These are phyloP conservation scores for Ctenopoma kingsleyae DNA, from an alignment of 2,797 vertebrate genomes.

Conservation along the genomic window DNA sequence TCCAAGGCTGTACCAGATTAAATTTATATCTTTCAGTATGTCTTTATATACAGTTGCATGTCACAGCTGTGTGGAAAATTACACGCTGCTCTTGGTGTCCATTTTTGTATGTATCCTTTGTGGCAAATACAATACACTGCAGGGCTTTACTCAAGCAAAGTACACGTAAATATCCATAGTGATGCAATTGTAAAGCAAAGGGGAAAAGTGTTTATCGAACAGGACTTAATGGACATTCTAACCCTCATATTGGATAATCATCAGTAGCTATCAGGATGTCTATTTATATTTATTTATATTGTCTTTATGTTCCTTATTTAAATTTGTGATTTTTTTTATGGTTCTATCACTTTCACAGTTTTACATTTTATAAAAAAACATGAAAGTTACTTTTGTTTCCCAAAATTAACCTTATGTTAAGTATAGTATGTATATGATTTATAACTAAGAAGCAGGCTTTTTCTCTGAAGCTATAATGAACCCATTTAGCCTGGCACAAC, in stretches of 20 bases:
- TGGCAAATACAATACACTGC: not conserved
- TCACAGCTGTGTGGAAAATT: too few species aligned
- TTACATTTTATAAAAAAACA: slow-evolving; percentile 1
- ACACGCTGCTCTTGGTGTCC: too few species aligned
- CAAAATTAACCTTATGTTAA: slow-evolving; percentile 13
- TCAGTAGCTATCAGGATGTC: too few species aligned
- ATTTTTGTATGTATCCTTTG: not conserved
- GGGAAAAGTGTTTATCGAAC: not conserved
- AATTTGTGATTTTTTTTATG: not conserved
- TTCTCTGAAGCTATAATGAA: slow-evolving; percentile 36
- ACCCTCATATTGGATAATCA: not conserved
- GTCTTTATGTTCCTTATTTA: not conserved
- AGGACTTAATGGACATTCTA: not conserved
- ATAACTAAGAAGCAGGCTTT: slow-evolving; percentile 25
- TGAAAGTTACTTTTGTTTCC: slow-evolving; percentile 13
- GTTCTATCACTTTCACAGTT: slow-evolving; percentile 3
- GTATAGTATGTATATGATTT: slow-evolving; percentile 31
- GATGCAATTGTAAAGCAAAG: not conserved
- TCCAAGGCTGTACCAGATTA: too few species aligned
- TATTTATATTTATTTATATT: not conserved
- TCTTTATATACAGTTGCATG: too few species aligned
- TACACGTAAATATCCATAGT: not conserved
- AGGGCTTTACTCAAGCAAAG: not conserved
- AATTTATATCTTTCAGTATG: too few species aligned
- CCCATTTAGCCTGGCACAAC: slow-evolving; percentile 40